Base-by-base conservation (phyloP, 2,888 invertebrate genomes). In the Tupiocoris notatus region DNA sequence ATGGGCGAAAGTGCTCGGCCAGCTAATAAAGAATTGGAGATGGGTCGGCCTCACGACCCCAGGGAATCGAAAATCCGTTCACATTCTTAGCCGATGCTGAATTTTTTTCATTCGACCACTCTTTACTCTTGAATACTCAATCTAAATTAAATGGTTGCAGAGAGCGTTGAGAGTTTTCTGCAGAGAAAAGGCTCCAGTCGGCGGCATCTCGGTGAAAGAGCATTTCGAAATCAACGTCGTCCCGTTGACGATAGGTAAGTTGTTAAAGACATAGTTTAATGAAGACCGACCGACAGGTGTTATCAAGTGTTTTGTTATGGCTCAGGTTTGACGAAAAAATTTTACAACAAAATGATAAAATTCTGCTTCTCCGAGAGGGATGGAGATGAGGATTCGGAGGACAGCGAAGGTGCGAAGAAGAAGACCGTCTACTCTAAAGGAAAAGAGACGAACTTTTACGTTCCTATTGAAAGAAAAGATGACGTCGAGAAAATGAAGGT, bases 151-250 rank as follows among this genome's bases (percentile, higher is more conserved):
- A n/a, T n/a, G n/a, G n/a, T n/a, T 84, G 85, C 78, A 84, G 86
- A 90, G 96, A 82, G 95, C 97, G 20, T 85, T 99, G 79, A 88
- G 98, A 79, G 93, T 99, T 64, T 95, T 97, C 85, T 98, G 98
- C 81, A 88, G 97, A 77, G 98, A 98, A 85, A 92, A 94, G 80
- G 95, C 96, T 63, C 97, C 96, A 0, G 98, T 98, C 3, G 98
- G 97, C n/a, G 99, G 99, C 1, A 99, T 99, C 81, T 94, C 96
- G 0, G 96, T 99, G 16, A 99, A 98, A 84, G 98, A 99, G 83
- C 97, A 98, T 85, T 97, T 99, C 84, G 99, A 99, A 86, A 96
- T 98, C 80, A 98, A 98, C 85, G 92, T 98, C 61, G 95, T 96
- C 16, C 98, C 98, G 7, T 89, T 98, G 78, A 92, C 93, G 0